phyloP scores from a whole-genome alignment of 2,797 vertebrate species.

The Sebastes iracundus region DNA sequence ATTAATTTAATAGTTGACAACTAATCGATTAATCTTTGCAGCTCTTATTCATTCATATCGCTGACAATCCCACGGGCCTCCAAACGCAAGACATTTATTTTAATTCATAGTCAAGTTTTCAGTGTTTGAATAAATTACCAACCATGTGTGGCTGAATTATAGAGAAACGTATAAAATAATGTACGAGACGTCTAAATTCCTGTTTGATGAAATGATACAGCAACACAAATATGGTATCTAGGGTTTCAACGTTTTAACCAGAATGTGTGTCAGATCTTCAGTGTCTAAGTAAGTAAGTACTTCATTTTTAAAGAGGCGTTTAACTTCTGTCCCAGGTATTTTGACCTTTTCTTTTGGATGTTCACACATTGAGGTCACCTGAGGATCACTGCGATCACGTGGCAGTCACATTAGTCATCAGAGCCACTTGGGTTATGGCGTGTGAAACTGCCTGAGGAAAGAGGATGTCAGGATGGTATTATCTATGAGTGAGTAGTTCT shows the following conservation, averaged over 20 bases:
- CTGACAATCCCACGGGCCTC: background rate
- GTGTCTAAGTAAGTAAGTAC: background rate
- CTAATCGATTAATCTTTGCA: background rate
- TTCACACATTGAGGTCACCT: background rate
- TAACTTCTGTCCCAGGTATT: background rate
- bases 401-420: background rate
- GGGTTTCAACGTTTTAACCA: background rate
- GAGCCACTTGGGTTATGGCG: background rate
- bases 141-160: background rate
- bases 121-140: background rate
- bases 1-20: background rate
- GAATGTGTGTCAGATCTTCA: background rate
- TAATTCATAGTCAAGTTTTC: background rate
- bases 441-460: background rate
- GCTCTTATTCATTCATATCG: background rate
- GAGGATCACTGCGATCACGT: background rate
- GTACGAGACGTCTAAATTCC: constrained; percentile 1
- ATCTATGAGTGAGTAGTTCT: background rate
- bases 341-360: background rate
- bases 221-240: background rate
- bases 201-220: constrained; percentile 1
- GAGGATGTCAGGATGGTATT: background rate
- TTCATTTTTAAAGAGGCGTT: background rate
- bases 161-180: background rate
- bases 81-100: background rate